Conservation (phyloP, 2,888 invertebrate genomes). For the Acanthococcus lagerstroemiae region DNA sequence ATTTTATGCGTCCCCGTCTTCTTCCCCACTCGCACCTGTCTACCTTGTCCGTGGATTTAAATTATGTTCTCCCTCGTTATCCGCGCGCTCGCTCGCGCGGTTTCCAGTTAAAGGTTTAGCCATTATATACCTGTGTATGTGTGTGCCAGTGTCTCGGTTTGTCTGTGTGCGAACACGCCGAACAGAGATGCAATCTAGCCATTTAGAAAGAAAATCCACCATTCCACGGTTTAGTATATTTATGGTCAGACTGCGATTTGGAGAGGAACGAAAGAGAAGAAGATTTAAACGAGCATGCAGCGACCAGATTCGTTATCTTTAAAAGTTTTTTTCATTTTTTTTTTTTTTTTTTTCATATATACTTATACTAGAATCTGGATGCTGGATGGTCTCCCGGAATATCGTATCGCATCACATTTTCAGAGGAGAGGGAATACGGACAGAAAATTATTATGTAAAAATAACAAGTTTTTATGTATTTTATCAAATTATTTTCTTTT, state of each 20-base stretch:
- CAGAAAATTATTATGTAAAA: too few relatives aligned
- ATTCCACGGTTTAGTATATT: constrained; percentile 17
- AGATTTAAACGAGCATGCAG: background rate
- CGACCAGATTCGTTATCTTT: background rate
- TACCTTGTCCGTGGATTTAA: constrained; percentile 25
- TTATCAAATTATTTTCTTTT: too few relatives aligned
- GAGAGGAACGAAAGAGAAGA: background rate
- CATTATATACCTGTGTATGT: constrained; percentile 12
- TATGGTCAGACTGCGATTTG: constrained; percentile 24
- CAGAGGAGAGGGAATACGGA: background rate
- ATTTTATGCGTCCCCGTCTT: constrained; percentile 3
- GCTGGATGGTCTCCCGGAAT: background rate
- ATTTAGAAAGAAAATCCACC: constrained; percentile 16
- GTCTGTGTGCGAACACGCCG: background rate
- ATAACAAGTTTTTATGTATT: too few relatives aligned
- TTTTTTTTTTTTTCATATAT: background rate
- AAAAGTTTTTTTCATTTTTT: background rate
- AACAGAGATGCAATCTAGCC: constrained; percentile 18
- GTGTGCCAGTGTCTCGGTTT: background rate
- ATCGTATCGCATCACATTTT: background rate
- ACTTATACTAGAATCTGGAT: background rate
- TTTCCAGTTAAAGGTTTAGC: constrained; percentile 28
- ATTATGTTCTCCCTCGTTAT: constrained; percentile 30
- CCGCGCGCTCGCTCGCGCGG: constrained; percentile 8
- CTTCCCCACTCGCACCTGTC: constrained; percentile 13